Conservation (phyloP, 2,888 invertebrate species). For the Podabrus alpinus region DNA sequence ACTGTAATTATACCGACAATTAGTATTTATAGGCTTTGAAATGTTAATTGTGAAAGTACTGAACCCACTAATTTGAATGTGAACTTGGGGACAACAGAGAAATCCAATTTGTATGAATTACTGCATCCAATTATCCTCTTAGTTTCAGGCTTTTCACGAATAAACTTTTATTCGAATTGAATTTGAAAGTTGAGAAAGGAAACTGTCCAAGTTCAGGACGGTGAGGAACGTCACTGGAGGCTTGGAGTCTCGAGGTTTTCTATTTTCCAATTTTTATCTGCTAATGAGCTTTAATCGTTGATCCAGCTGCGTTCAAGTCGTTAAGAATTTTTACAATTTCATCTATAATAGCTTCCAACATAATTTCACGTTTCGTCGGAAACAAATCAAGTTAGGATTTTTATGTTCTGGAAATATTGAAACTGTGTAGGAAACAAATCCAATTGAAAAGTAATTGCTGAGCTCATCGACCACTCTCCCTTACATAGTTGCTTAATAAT, state of each 20-base stretch:
- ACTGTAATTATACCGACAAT: background rate
- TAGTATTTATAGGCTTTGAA: background rate
- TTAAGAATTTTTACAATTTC: background rate
- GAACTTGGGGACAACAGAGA: background rate
- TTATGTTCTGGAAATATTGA: background rate
- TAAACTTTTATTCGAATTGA: too few relatives aligned
- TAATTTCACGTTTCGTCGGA: background rate
- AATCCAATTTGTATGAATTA: background rate
- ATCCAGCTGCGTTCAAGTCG: background rate
- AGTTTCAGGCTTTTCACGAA: background rate
- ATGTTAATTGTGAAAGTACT: background rate
- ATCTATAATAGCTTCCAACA: background rate
- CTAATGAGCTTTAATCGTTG: background rate
- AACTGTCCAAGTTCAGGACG: background rate
- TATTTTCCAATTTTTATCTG: background rate
- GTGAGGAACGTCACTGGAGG: too few relatives aligned
- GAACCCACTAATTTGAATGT: background rate
- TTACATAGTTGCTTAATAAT: background rate
- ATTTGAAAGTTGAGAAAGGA: background rate
- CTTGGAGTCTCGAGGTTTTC: background rate
- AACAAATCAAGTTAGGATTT: background rate
- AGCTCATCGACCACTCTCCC: background rate
- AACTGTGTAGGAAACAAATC: background rate
- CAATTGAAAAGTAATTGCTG: background rate
- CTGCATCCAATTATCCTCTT: background rate